phyloP scores from a whole-genome alignment of 1,140 invertebrate genomes.

The Aricia agestis region DNA sequence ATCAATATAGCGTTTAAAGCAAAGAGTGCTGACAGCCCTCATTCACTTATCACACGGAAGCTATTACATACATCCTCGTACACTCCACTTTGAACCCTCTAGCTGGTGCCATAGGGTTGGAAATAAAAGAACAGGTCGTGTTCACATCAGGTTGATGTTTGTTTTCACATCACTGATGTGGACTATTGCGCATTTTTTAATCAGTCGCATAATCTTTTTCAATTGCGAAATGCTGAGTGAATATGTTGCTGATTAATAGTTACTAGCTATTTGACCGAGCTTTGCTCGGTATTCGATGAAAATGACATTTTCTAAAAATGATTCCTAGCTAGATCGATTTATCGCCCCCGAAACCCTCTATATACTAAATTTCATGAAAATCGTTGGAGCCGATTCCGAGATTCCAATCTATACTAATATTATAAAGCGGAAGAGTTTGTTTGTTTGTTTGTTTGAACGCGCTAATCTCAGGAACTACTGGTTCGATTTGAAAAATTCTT shows the following conservation, averaged over 20 bases:
- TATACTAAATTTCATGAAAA: too few species aligned
- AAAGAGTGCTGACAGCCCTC: constrained; percentile 39
- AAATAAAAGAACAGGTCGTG: not conserved
- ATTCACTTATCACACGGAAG: constrained; percentile 56
- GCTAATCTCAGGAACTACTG: too few species aligned
- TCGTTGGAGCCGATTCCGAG: too few species aligned
- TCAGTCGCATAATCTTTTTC: not conserved
- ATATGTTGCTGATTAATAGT: not conserved
- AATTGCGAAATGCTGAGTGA: not conserved
- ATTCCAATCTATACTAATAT: too few species aligned
- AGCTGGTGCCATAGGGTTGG: not conserved
- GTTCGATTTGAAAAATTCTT: too few species aligned
- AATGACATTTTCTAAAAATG: too few species aligned
- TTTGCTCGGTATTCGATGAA: too few species aligned
- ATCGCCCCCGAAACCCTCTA: too few species aligned
- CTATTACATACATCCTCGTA: constrained; percentile 37
- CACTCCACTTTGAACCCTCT: constrained; percentile 19
- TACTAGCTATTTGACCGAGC: too few species aligned
- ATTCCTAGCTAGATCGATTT: too few species aligned
- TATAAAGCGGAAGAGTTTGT: too few species aligned
- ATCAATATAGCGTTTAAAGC: not conserved
- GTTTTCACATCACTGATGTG: not conserved
- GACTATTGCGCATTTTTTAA: not conserved
- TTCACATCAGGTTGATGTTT: not conserved
- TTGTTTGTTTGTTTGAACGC: too few species aligned